Conservation (phyloP, 2,888 invertebrate species). For the Drosophila dives region DNA sequence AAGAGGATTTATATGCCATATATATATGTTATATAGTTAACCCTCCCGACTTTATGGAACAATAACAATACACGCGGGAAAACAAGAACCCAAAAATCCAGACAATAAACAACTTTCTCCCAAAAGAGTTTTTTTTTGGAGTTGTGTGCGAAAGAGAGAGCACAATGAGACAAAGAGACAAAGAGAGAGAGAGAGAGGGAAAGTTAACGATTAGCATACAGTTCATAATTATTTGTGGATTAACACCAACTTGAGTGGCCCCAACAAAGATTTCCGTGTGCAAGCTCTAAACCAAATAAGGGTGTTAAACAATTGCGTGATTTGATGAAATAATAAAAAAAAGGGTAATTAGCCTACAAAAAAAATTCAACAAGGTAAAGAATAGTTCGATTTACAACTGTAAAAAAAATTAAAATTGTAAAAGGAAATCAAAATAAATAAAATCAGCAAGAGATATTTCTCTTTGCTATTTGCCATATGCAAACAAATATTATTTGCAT, state of each 20-base stretch:
- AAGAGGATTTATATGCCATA: background rate
- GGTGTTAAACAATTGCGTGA: slow-evolving; percentile 41
- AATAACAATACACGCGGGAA: slow-evolving; percentile 47
- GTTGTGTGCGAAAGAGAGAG: background rate
- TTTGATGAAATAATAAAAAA: slow-evolving; percentile 12
- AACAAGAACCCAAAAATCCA: slow-evolving; percentile 24
- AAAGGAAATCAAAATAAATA: background rate
- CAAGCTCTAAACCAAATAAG: slow-evolving; percentile 36
- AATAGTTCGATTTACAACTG: background rate
- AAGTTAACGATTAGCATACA: slow-evolving; percentile 8
- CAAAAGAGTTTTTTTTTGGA: background rate
- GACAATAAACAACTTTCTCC: slow-evolving; percentile 49
- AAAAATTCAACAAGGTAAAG: background rate
- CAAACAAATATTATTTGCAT: background rate
- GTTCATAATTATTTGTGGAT: slow-evolving; percentile 17
- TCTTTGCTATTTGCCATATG: background rate
- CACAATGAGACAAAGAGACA: background rate
- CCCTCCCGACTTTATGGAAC: slow-evolving; percentile 24
- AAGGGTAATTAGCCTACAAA: background rate
- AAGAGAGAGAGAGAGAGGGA: background rate
- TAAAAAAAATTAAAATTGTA: background rate
- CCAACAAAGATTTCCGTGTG: slow-evolving; percentile 51
- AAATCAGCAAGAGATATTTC: background rate
- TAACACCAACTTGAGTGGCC: slow-evolving; percentile 21
- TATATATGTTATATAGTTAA: slow-evolving; percentile 42